phyloP scores from a whole-genome alignment of 2,113 vertebrate species.

The Nymphicus hollandicus region DNA sequence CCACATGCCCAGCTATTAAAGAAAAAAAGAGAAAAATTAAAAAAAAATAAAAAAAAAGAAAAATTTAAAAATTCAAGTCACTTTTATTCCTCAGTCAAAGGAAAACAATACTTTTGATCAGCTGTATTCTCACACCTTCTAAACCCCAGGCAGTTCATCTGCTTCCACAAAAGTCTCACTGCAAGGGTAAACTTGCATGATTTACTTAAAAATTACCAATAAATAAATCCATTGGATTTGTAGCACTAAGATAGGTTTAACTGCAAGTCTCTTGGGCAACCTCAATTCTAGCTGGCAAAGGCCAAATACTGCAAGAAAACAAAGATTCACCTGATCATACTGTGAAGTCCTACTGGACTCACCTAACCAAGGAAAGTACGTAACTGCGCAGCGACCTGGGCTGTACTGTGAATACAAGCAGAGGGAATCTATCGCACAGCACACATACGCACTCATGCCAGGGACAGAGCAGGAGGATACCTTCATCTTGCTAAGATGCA shows the following conservation, averaged over 20 bases:
- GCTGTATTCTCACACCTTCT: background rate
- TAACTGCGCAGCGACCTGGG: rapidly evolving
- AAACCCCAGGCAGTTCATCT: background rate
- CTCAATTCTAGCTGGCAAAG: background rate
- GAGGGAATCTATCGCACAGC: background rate
- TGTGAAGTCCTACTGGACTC: background rate
- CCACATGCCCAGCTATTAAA: background rate
- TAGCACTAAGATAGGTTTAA: background rate
- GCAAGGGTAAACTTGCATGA: background rate
- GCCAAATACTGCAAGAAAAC: background rate
- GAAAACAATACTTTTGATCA: background rate
- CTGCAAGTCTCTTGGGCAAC: background rate
- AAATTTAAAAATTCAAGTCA: background rate
- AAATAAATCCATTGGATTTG: background rate
- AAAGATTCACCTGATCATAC: background rate
- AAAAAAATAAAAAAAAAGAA: background rate
- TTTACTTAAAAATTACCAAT: background rate
- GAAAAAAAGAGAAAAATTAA: background rate
- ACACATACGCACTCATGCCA: rapidly evolving
- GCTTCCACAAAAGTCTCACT: background rate
- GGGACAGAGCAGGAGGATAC: background rate
- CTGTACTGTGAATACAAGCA: background rate
- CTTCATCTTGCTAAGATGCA: background rate
- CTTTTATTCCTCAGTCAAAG: background rate
- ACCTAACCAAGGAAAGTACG: background rate